phyloP scores from a whole-genome alignment of 2,797 vertebrate species.

The Etheostoma perlongum region DNA sequence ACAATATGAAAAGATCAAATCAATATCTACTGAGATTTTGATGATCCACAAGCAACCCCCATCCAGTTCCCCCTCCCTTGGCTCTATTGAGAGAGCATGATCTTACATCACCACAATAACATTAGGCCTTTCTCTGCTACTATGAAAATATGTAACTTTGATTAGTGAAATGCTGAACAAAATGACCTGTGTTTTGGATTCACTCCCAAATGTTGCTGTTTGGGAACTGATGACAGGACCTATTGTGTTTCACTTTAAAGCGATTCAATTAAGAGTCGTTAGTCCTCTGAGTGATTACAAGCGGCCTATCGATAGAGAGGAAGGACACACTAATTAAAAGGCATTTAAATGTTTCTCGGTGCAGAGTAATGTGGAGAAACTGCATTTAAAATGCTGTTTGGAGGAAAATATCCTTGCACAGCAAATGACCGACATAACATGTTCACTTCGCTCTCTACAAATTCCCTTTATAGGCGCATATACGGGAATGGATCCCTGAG shows the following conservation, averaged over 20 bases:
- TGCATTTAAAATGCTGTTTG: constrained; percentile 87
- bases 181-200: constrained; percentile 65
- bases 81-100: constrained; percentile 71
- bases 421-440: constrained; percentile 86
- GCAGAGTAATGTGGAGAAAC: constrained; percentile 84
- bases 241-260: constrained; percentile 84
- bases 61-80: constrained; percentile 47
- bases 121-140: constrained; percentile 52
- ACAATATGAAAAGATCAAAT: constrained; percentile 86
- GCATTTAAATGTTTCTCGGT: constrained; percentile 87
- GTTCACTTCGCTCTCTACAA: constrained; percentile 83
- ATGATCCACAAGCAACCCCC: constrained; percentile 76
- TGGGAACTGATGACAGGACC: constrained; percentile 76
- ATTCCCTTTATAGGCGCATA: constrained; percentile 86
- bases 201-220: constrained; percentile 78
- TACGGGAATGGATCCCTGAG: constrained; percentile 84
- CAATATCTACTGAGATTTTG: constrained; percentile 85
- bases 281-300: constrained; percentile 86
- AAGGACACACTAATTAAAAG: constrained; percentile 89
- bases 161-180: constrained; percentile 67
- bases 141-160: constrained; percentile 71
- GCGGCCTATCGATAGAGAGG: constrained; percentile 84
- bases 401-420: constrained; percentile 82
- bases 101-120: constrained; percentile 68
- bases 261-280: constrained; percentile 88